phyloP scores from a whole-genome alignment of 2,113 vertebrate genomes.

The Callipepla squamata region DNA sequence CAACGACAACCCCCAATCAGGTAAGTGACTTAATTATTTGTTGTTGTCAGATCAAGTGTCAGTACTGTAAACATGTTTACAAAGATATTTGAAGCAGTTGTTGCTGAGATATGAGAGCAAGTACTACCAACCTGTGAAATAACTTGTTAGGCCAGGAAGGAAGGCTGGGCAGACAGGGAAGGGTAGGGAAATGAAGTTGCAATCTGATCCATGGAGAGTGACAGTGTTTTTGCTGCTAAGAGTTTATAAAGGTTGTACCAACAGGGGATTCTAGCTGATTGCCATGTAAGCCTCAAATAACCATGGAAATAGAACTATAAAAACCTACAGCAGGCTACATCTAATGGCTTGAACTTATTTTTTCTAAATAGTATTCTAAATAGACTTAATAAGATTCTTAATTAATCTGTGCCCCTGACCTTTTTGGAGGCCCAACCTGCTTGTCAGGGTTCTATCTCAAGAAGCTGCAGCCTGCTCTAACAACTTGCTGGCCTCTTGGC shows the following conservation, averaged over 20 bases:
- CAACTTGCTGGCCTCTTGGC: not conserved
- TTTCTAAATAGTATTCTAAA: not conserved
- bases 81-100: not conserved
- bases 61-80: not conserved
- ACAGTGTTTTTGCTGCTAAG: not conserved
- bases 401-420: not conserved
- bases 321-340: not conserved
- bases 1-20: not conserved
- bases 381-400: not conserved
- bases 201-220: no score
- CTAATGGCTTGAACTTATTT: not conserved
- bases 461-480: not conserved
- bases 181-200: not conserved
- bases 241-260: not conserved
- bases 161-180: not conserved
- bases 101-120: not conserved
- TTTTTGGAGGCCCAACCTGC: not conserved
- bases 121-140: not conserved
- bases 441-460: not conserved
- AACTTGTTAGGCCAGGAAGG: not conserved
- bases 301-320: fast-evolving
- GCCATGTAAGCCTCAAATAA: not conserved
- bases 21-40: not conserved
- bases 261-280: fast-evolving
- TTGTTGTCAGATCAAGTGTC: not conserved